Evolutionary conservation across 1,140 invertebrate species (phyloP), one percentile per base, ranked within the genome.

Genomic region (Linepithema humile): DNA sequence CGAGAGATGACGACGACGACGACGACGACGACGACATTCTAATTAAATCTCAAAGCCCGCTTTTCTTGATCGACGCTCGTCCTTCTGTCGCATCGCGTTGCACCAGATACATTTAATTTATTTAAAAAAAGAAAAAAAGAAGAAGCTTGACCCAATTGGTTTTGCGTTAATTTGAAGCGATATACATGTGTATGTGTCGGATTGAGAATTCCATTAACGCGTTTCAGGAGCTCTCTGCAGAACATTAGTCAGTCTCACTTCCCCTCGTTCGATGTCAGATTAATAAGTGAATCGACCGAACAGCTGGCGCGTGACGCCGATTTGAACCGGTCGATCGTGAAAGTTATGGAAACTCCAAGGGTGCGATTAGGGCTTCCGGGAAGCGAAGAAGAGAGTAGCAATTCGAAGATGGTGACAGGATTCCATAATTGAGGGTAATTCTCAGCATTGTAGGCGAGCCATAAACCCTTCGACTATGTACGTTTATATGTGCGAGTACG

Each of bases 211-310:
- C 38, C n/a, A 67, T 9, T 40, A 69, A 74, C 17, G 20, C 15
- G 2, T 26, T 59, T 40, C 20, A 10, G 20, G 10, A 50, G 45
- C 53, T 38, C 23, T 55, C 40, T 17, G 20, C 23, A 5, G 17
- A 55, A 43, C 17, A 26, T 69, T 15, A 2, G 69, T 40, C 48
- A 2, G 3, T 55, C 64, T 43, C 64, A 45, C 23, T 35, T 80
- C 3, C 64, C 32, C 23, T 10, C 50, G 48, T 69, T 80, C 35
- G 65, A 32, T 55, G 26, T 80, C 26, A 70, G 4, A 69, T 80
- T 80, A 80, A 80, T 80, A 80, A 80, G 48, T 15, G 48, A 80
- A 69, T 80, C 26, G 75, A 29, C 15, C 5, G 74, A 77, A 20
- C 59, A 53, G 59, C 29, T 29, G 62, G 7, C 23, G 26, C 43